Percentiles rank a stretch among this genome's conserved stretches.
Conservation (phyloP, 2,888 invertebrate genomes). For the Plebejus anna region DNA sequence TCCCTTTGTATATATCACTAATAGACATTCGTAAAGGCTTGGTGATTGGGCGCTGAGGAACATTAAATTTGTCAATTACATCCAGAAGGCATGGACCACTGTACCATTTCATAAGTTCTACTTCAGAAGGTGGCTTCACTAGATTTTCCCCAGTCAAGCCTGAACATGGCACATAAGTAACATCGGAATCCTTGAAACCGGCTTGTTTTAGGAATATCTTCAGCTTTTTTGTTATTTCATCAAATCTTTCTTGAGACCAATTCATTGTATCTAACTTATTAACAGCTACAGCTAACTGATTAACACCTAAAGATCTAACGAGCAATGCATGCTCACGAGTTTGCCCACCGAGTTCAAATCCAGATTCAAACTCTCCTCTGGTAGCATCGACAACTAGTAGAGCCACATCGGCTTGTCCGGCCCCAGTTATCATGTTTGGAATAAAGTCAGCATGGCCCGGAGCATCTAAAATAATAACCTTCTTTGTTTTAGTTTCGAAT, state of each 20-base stretch:
- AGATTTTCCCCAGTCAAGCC: slow-evolving; percentile 98
- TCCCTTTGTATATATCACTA: slow-evolving; percentile 96
- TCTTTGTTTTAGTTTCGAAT: slow-evolving; percentile 93
- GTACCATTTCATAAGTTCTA: slow-evolving; percentile 86
- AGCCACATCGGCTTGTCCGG: slow-evolving; percentile 98
- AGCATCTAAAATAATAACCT: slow-evolving; percentile 94
- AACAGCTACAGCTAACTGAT: slow-evolving; percentile 95
- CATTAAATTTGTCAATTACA: slow-evolving; percentile 92
- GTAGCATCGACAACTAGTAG: slow-evolving; percentile 97
- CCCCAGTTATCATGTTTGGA: slow-evolving; percentile 99
- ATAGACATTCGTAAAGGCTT: slow-evolving; percentile 96
- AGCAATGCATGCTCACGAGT: slow-evolving; percentile 97
- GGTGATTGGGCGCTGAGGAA: slow-evolving; percentile 91
- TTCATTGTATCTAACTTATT: slow-evolving; percentile 98
- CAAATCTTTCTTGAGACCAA: slow-evolving; percentile 95
- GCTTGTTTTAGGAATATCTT: slow-evolving; percentile 92
- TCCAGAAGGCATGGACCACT: slow-evolving; percentile 90
- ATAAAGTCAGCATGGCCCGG: slow-evolving; percentile 99
- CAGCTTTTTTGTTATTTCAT: slow-evolving; percentile 92
- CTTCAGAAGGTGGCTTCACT: slow-evolving; percentile 82
- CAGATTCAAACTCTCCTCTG: slow-evolving; percentile 98
- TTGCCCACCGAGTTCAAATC: slow-evolving; percentile 98
- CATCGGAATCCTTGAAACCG: slow-evolving; percentile 92
- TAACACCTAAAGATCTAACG: slow-evolving; percentile 93
- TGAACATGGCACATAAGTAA: slow-evolving; percentile 95